These are phyloP conservation scores for Gandaritis pyraliata DNA, from an alignment of 2,888 invertebrate species.

Conservation along the genomic window DNA sequence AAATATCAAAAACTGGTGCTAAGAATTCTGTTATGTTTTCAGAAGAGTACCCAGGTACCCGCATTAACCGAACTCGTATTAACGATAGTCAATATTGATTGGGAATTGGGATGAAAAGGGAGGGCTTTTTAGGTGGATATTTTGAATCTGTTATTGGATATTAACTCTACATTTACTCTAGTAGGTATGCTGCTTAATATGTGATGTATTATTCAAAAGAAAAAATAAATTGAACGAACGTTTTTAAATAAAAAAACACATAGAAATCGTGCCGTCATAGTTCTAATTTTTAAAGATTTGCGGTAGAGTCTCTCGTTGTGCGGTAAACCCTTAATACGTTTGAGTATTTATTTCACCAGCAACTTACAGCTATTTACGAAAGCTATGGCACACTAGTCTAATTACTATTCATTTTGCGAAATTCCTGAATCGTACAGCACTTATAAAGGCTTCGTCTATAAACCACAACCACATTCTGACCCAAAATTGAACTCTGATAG, in stretches of 20 bases:
- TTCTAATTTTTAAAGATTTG: too few relatives aligned
- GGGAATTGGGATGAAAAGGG: constrained; percentile 8
- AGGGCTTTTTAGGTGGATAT: neutral
- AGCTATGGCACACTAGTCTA: neutral
- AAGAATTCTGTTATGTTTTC: neutral
- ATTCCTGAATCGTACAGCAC: neutral
- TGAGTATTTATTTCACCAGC: too few relatives aligned
- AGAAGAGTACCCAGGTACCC: constrained; percentile 2
- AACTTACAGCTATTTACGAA: neutral
- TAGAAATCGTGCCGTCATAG: too few relatives aligned
- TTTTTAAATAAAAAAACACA: too few relatives aligned
- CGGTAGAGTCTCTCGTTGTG: too few relatives aligned
- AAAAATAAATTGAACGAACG: too few relatives aligned
- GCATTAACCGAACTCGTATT: neutral
- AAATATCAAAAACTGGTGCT: neutral
- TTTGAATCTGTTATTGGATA: constrained; percentile 1
- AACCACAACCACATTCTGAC: constrained; percentile 17
- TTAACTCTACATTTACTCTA: neutral
- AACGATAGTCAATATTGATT: constrained; percentile 20
- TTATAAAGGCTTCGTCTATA: neutral
- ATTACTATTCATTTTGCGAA: constrained; percentile 3
- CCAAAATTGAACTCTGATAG: constrained; percentile 9
- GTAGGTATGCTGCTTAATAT: neutral
- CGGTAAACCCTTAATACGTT: too few relatives aligned
- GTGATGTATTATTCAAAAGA: too few relatives aligned